Conservation (phyloP, 2,113 vertebrate genomes). For the human (Homo sapiens) region DNA sequence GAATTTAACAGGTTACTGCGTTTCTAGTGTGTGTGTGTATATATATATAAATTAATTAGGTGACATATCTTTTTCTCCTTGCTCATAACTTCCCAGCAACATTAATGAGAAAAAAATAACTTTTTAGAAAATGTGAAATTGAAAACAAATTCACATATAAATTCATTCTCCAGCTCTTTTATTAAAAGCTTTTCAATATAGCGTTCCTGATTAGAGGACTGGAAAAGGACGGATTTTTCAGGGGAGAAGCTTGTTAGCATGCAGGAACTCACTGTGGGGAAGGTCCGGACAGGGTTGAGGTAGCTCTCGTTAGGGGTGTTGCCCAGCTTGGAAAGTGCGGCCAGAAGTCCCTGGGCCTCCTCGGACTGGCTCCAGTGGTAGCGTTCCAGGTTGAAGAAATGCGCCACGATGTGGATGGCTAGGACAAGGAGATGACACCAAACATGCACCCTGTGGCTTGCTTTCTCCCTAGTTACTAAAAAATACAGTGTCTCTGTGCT, state of each 20-base stretch:
- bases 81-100: conserved; percentile 27
- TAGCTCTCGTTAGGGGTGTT: conserved; percentile 84
- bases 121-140: conserved; percentile 71
- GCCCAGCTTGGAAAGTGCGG: conserved; percentile 85
- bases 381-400: conserved; percentile 85
- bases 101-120: conserved; percentile 47
- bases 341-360: conserved; percentile 76
- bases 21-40: conserved; percentile 23
- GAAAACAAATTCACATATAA: background rate
- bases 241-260: background rate
- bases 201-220: conserved; percentile 40
- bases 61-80: conserved; percentile 59
- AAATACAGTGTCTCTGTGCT: background rate
- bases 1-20: conserved; percentile 55
- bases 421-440: background rate
- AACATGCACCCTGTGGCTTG: accelerated
- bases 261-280: conserved; percentile 81
- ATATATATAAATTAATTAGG: conserved; percentile 77
- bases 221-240: conserved; percentile 57
- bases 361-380: conserved; percentile 81
- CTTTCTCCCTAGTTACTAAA: background rate
- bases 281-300: conserved; percentile 87
- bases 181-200: conserved; percentile 75
- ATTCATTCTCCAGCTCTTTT: conserved; percentile 40
- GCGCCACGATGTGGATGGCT: conserved; percentile 86